These are phyloP conservation scores for Orchestia grillus DNA, from an alignment of 1,140 invertebrate genomes.

Conservation along the genomic window DNA sequence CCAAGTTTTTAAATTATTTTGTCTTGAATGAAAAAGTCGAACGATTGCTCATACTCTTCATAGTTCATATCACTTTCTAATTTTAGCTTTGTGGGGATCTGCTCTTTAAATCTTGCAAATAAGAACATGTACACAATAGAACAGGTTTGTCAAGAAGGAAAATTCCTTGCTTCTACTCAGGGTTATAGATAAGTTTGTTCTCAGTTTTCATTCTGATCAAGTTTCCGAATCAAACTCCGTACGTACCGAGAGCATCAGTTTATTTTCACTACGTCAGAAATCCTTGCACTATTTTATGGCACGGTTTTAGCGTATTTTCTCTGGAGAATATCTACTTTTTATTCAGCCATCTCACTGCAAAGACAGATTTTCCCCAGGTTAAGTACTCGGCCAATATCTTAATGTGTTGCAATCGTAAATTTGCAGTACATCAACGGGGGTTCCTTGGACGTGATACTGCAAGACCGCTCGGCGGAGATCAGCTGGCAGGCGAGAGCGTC, in stretches of 20 bases:
- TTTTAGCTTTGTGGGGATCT: background rate
- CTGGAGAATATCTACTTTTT: too few relatives aligned
- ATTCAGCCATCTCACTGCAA: too few relatives aligned
- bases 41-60: background rate
- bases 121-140: background rate
- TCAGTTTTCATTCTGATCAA: background rate
- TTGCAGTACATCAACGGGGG: conserved; percentile 90
- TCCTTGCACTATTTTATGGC: background rate
- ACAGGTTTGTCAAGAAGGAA: background rate
- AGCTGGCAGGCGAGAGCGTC: conserved; percentile 86
- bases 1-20: background rate
- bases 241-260: background rate
- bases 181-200: background rate
- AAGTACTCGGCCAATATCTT: background rate
- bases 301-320: too few relatives aligned
- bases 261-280: background rate
- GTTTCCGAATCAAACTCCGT: background rate
- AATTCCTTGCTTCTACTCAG: background rate
- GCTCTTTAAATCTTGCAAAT: background rate
- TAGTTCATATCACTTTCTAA: background rate
- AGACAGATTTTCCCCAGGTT: too few relatives aligned
- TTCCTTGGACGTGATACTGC: conserved; percentile 89
- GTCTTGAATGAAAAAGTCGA: background rate
- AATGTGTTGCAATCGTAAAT: background rate
- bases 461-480: conserved; percentile 79